phyloP scores from a whole-genome alignment of 2,113 vertebrate genomes.

The Alces alces region DNA sequence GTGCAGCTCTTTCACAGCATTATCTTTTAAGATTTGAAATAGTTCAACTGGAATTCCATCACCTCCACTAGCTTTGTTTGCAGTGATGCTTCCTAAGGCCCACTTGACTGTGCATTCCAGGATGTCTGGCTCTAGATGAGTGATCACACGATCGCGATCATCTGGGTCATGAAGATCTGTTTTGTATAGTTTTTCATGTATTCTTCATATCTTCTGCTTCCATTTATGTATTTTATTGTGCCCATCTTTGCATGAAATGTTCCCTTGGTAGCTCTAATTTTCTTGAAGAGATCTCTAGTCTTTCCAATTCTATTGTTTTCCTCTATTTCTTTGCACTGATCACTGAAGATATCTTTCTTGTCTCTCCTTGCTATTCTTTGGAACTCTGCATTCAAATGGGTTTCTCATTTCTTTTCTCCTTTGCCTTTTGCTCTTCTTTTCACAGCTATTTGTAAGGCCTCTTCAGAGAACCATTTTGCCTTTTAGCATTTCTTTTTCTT shows the following conservation, averaged over 20 bases:
- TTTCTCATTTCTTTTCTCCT: not conserved
- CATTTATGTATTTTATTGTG: not conserved
- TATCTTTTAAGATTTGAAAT: not conserved
- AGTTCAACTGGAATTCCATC: not conserved
- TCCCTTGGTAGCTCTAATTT: not conserved
- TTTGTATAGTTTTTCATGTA: not conserved
- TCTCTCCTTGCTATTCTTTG: not conserved
- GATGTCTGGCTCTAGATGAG: not conserved
- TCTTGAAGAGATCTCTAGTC: not conserved
- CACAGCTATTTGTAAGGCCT: not conserved
- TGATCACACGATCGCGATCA: not conserved
- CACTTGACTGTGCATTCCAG: not conserved
- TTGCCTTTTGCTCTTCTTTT: not conserved
- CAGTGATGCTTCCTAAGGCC: not conserved
- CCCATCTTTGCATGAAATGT: not conserved
- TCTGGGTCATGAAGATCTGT: not conserved
- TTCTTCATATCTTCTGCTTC: not conserved
- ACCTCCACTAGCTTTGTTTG: not conserved
- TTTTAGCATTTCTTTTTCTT: not conserved
- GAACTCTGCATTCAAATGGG: not conserved
- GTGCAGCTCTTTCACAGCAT: not conserved
- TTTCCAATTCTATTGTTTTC: not conserved
- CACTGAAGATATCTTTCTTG: not conserved
- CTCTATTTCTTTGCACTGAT: not conserved
- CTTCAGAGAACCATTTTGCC: not conserved